A percentile compares a stretch with the other conserved stretches of the same genome.
phyloP scores from a whole-genome alignment of 2,797 vertebrate genomes.

The Hippocampus kuda region DNA sequence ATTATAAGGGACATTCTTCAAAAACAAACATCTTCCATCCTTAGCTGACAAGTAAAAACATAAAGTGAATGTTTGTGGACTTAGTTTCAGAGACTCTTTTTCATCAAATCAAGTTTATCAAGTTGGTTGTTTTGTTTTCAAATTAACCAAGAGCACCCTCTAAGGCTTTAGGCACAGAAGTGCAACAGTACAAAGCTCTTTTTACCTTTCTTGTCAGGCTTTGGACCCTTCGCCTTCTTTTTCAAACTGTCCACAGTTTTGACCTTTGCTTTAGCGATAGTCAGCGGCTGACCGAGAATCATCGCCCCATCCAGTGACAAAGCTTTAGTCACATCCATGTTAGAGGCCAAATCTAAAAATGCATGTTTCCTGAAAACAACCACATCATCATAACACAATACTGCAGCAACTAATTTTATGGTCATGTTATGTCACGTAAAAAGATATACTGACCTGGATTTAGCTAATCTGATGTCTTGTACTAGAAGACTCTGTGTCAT shows the following conservation, averaged over 20 bases:
- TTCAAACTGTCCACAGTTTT: conserved; percentile 49
- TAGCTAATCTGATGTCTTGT: conserved; percentile 73
- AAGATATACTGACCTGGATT: conserved; percentile 66
- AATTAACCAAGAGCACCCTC: not conserved
- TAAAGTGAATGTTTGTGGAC: not conserved
- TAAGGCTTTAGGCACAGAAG: not conserved
- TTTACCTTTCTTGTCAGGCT: not conserved
- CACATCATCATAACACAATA: not conserved
- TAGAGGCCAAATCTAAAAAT: conserved; percentile 75
- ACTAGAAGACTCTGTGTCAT: conserved; percentile 74
- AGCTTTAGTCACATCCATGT: conserved; percentile 82
- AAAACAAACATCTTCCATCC: conserved; percentile 75
- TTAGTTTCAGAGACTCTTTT: not conserved
- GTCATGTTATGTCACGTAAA: not conserved
- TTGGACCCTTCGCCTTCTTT: conserved; percentile 45
- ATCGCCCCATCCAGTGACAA: conserved; percentile 77
- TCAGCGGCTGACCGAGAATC: conserved; percentile 75
- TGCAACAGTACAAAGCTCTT: not conserved
- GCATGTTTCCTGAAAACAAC: conserved; percentile 73
- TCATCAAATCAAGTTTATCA: not conserved
- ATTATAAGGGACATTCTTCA: conserved; percentile 82
- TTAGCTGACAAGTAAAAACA: conserved; percentile 30
- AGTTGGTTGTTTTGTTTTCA: not conserved
- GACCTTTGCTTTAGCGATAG: conserved; percentile 73
- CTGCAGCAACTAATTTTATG: not conserved